Base-by-base conservation (phyloP, 2,888 invertebrate species). In the Omphaloscelis lunosa region DNA sequence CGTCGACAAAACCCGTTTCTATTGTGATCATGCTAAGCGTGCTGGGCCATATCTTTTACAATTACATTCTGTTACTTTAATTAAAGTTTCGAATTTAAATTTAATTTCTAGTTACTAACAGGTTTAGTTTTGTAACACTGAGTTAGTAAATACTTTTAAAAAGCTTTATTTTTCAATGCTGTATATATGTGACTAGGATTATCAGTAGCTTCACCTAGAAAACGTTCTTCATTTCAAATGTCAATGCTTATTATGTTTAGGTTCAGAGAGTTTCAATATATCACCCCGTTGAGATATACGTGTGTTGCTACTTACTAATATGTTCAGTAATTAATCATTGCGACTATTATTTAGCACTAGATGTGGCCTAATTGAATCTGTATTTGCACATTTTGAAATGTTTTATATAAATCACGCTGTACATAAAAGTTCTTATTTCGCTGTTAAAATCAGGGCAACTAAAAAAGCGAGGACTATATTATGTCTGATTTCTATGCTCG, bases 291-390 rank as follows among this genome's bases (percentile, higher is more conserved):
- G n/a, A 17, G 17, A 67, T 53, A 72, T 68, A 80, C 75, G 83
- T 77, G 83, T 74, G 20, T 53, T 20, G 74, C 23, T 56, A 72
- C n/a, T 41, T 51, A 74, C 72, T 63, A 27, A 27, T 51, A 63
- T 34, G 34, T 34, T 27, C 2, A 58, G 29, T 68, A 71, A 81
- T 82, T 59, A 63, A 84, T 72, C 53, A 73, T 9, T 77, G n/a
- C 20, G 23, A 58, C 17, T n/a, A 45, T 65, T 69, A 77, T 71
- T 85, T 83, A 73, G 85, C 82, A 71, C n/a, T 56, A 51, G 23
- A 41, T 66, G 15, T 27, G 27, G 27, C 48, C 53, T 29, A 12
- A 39, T 23, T 77, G 5, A 39, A 81, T 74, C n/a, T 56, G 23
- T 72, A 41, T 58, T 45, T 6, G 53, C 12, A 20, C 15, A 79